Evolutionary conservation across 2,888 invertebrate genomes (phyloP).

Genomic region (Agonopterix subpropinquella): DNA sequence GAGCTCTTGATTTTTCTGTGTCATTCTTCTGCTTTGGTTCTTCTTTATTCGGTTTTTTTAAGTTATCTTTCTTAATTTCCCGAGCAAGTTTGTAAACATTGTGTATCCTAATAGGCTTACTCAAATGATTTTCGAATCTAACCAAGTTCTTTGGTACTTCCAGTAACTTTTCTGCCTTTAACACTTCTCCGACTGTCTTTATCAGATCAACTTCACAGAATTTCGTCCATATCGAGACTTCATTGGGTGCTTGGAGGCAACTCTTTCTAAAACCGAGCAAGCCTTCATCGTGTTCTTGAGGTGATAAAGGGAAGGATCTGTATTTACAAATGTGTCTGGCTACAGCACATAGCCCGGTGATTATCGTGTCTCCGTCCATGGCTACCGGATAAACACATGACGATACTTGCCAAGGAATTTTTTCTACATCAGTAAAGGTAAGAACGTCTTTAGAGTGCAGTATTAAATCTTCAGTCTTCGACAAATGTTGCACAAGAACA

Average conservation of each 20-base stretch:
- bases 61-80: conserved; percentile 58
- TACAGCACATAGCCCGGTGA: conserved; percentile 88
- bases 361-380: conserved; percentile 74
- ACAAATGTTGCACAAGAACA: conserved; percentile 28
- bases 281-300: conserved; percentile 54
- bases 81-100: conserved; percentile 87
- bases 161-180: conserved; percentile 23
- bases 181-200: conserved; percentile 68
- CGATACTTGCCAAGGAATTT: conserved; percentile 64
- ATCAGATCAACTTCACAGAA: conserved; percentile 93
- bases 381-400: conserved; percentile 80
- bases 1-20: conserved; percentile 27
- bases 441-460: conserved; percentile 27
- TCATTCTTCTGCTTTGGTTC: conserved; percentile 9
- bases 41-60: conserved; percentile 17
- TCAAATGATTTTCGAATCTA: conserved; percentile 89
- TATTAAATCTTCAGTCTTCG: conserved; percentile 19
- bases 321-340: conserved; percentile 53
- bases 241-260: conserved; percentile 88
- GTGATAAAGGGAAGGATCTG: conserved; percentile 18
- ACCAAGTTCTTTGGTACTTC: conserved; percentile 81
- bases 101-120: conserved; percentile 88
- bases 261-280: conserved; percentile 87
- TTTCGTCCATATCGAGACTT: conserved; percentile 92
- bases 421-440: conserved; percentile 32